Percentiles rank a stretch among this genome's conserved stretches.
phyloP scores from a whole-genome alignment of 2,888 invertebrate species.

The Brachynemurus nebulosus region DNA sequence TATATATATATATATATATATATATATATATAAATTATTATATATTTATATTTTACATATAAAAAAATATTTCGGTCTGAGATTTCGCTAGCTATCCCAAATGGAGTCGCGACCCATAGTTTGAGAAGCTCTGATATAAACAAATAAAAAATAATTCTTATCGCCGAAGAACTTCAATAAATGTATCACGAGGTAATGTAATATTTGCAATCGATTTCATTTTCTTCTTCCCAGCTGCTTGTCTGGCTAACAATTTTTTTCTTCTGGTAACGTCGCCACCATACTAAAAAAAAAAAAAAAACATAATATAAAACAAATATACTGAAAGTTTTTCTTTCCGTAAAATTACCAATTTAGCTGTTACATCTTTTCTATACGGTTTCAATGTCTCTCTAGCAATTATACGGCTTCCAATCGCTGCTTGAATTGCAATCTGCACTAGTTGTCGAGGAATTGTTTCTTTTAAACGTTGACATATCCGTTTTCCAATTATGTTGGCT shows the following conservation, averaged over 20 bases:
- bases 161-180: conserved; percentile 78
- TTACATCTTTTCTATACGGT: conserved; percentile 82
- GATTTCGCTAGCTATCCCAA: too few relatives aligned
- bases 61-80: too few relatives aligned
- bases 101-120: too few relatives aligned
- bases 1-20: background rate
- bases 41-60: too few relatives aligned
- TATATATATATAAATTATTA: background rate
- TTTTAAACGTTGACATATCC: conserved; percentile 58
- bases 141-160: too few relatives aligned
- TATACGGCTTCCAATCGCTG: conserved; percentile 61
- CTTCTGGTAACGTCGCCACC: conserved; percentile 85
- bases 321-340: conserved; percentile 8
- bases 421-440: conserved; percentile 80
- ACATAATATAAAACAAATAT: conserved; percentile 5
- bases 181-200: conserved; percentile 81
- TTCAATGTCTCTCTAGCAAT: conserved; percentile 75
- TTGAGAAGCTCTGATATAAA: too few relatives aligned
- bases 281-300: conserved; percentile 43
- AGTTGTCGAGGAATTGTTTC: conserved; percentile 82
- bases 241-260: conserved; percentile 77
- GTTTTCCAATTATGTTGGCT: conserved; percentile 46
- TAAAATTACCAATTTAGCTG: conserved; percentile 71
- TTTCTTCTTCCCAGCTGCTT: conserved; percentile 87
- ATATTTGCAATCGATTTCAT: conserved; percentile 88